phyloP scores from a whole-genome alignment of 2,888 invertebrate species.

The Stenolophus ochropezus region DNA sequence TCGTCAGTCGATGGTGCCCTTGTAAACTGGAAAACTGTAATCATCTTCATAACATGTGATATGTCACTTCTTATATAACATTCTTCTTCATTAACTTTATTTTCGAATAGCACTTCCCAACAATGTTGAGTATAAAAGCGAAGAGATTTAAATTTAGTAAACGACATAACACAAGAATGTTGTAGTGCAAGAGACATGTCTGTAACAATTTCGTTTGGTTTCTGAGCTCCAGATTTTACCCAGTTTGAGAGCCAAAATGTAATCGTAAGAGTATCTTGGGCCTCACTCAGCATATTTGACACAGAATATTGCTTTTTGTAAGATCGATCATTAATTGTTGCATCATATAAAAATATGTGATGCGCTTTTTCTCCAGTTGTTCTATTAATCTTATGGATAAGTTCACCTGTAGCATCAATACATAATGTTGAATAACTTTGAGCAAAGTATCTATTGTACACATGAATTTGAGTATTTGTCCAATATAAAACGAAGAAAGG shows the following conservation, averaged over 20 bases:
- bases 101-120: constrained; percentile 1
- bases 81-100: constrained; percentile 2
- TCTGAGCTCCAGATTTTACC: neutral
- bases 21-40: neutral
- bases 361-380: neutral
- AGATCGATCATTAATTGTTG: neutral
- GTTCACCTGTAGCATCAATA: neutral
- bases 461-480: neutral
- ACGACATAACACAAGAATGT: constrained; percentile 3
- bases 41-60: neutral
- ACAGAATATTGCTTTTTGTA: neutral
- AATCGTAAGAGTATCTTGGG: neutral
- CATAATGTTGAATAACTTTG: neutral
- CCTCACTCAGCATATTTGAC: neutral
- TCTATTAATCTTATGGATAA: neutral
- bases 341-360: neutral
- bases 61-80: constrained; percentile 6
- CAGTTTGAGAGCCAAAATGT: neutral
- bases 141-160: constrained; percentile 3
- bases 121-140: neutral
- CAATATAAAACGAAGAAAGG: neutral
- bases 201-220: constrained; percentile 2
- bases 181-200: constrained; percentile 6
- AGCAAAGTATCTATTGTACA: neutral
- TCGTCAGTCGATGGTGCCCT: neutral